Evolutionary conservation across 2,797 vertebrate genomes (phyloP).

Genomic region (Urocyon cinereoargenteus): DNA sequence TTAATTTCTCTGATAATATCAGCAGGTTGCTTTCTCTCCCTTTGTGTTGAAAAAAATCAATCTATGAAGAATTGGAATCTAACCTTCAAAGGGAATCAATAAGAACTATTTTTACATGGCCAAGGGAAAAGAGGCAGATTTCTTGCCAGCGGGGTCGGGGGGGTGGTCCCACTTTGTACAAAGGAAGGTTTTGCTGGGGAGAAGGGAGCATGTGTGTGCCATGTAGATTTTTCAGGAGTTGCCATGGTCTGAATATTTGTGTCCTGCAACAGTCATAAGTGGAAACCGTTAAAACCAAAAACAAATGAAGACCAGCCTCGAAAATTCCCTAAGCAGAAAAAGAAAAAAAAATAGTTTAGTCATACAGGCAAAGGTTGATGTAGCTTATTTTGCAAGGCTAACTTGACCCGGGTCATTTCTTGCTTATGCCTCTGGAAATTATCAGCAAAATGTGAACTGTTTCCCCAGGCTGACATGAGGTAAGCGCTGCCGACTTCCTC

Average conservation of each 20-base stretch:
- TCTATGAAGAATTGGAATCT: slow-evolving; percentile 36
- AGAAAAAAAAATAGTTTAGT: not conserved
- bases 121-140: not conserved
- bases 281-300: not conserved
- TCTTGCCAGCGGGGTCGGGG: not conserved
- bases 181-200: fast-evolving
- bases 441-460: not conserved
- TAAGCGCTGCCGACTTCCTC: not conserved
- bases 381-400: not conserved
- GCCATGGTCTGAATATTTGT: not conserved
- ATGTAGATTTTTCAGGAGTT: not conserved
- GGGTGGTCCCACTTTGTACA: not conserved
- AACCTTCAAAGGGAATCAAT: not conserved
- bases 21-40: not conserved
- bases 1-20: not conserved
- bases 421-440: not conserved
- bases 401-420: not conserved
- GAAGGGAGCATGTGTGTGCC: not conserved
- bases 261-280: not conserved
- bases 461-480: not conserved
- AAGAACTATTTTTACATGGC: slow-evolving; percentile 45
- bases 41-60: not conserved
- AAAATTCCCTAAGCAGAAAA: not conserved
- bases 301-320: not conserved
- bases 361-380: not conserved